Percentiles rank a stretch among this genome's conserved stretches.
Evolutionary conservation across 2,113 vertebrate genomes (phyloP).

Genomic region (Bombycilla garrulus): DNA sequence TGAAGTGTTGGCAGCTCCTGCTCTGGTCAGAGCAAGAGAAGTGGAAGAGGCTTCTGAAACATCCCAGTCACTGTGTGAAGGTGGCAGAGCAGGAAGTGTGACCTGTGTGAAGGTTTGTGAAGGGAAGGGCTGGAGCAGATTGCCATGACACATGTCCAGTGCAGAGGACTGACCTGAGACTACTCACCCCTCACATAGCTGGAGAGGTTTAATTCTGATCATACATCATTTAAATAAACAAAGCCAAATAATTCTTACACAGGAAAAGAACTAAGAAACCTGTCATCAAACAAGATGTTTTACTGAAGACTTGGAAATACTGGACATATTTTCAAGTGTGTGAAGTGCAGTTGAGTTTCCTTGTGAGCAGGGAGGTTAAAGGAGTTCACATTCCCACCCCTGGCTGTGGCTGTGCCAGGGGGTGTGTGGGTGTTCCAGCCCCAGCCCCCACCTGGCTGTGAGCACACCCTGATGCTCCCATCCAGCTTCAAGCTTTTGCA

Average conservation of each 20-base stretch:
- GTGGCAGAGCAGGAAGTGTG: neutral
- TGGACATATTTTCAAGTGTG: neutral
- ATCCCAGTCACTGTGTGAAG: neutral
- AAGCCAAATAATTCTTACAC: neutral
- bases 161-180: neutral
- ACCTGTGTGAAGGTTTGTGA: neutral
- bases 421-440: neutral
- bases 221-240: neutral
- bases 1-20: neutral
- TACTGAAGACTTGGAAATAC: neutral
- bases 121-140: neutral
- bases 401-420: fast-evolving
- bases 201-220: neutral
- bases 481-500: neutral
- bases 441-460: fast-evolving
- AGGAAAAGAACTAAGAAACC: neutral
- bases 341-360: neutral
- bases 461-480: neutral
- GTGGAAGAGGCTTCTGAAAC: neutral
- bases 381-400: neutral
- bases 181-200: neutral
- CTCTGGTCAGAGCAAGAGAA: neutral
- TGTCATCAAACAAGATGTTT: neutral
- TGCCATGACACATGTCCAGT: fast-evolving
- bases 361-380: neutral